Evolutionary conservation across 2,888 invertebrate genomes (phyloP), one percentile per base, ranked within the genome.

Genomic region (Tridacna gigas): DNA sequence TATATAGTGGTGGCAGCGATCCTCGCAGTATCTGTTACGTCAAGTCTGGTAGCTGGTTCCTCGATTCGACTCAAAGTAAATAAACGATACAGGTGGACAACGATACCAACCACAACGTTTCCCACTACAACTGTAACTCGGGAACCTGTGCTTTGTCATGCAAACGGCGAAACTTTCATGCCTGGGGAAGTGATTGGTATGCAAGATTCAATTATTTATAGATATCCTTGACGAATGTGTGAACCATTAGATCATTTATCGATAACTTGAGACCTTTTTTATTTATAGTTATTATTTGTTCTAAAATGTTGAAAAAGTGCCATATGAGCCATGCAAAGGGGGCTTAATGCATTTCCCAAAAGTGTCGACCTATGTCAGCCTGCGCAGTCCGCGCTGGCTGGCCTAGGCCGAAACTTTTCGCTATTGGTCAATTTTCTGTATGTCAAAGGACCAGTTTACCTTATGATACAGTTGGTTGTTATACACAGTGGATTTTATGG

Each of bases 131-230:
- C 69, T 18, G 45, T 47, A n/a, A 20, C 11, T 20, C 45, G 69
- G 18, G 69, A 45, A 20, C 45, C 28, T 9, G 18, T 7, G n/a
- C 11, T 28, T 5, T 69, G 69, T 15, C 28, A 45, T n/a, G 69
- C 45, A 15, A 69, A 69, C 12, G 69, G 69, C 45, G n/a, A 47
- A 22, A 5, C n/a, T 0, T 69, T 45, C 47, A 37, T 12, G 20
- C 45, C 45, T n/a, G 69, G 69, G 12, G 45, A 69, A 22, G 69
- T 69, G 0, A 69, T 69, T n/a, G 69, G 69, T 69, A 69, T 20
- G 69, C 1, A 28, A 4, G 3, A 25, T 65, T 22, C 4, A 65
- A 65, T 37, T 37, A 37, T 37, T 37, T 37, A 37, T 37, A 7
- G 37, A 37, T 37, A 37, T 2, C 37, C 37, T 37, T 37, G 2